Base-by-base conservation (phyloP, 35 echinoderm and acorn worm species). In the Amphiura filiformis region DNA sequence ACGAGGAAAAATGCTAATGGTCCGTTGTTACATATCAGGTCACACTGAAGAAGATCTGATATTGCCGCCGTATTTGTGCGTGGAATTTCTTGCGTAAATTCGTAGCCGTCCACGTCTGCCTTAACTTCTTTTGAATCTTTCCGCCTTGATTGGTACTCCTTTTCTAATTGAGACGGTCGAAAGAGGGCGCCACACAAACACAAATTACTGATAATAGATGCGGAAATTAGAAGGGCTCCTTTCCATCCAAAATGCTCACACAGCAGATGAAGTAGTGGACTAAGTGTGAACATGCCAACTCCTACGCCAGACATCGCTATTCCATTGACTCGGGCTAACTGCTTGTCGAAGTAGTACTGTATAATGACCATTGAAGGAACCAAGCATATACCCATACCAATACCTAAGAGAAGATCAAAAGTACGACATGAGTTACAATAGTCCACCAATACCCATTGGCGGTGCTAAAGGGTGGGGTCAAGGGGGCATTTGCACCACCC, bases 221-320 rank as follows among this genome's bases (percentile, higher is more conserved):
- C 84, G 18, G 42, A 37, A n/a, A 95, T 88, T 13, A 91, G 39
- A 11, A 95, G 31, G 15, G 89, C 89, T 37, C 89, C 93, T 57
- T 39, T 37, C 93, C 93, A 95, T 12, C 82, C 38, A 65, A 86
- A 95, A n/a, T 79, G 40, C 15, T 82, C 79, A 23, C 44, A 78
- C 7, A 95, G 47, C 11, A 84, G 22, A 15, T 79, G 78, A 32
- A 91, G 38, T 22, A 95, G 76, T 1, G 70, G 88, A 23, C 89
- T 89, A 39, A 91, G 52, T 12, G 83, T 80, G 4, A 95, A 33
- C 14, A 91, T 87, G 0, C 88, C 93, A 20, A 90, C 79, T 35
- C 93, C 93, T 7, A 84, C 85, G 3, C 93, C 93, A 11, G 88
- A 83, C 36, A 84, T 82, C 7, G 85, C 84, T 34, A 95, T 38